Evolutionary conservation across 1,140 invertebrate genomes (phyloP).

Genomic region (Drosophila mojavensis): DNA sequence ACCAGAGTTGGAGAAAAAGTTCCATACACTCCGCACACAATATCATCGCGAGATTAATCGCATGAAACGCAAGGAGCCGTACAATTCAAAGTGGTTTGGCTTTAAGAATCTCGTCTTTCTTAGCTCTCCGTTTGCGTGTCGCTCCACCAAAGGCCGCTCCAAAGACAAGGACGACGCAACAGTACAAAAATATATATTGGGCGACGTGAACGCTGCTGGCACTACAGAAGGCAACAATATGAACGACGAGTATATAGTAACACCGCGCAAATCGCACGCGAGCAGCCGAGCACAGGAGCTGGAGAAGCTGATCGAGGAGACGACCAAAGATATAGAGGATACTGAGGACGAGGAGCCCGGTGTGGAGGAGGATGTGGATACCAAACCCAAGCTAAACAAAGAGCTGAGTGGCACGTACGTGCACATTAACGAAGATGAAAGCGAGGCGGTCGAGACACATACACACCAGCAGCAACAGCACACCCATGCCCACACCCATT

Average conservation of each 20-base stretch:
- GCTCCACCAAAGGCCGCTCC: conserved; percentile 67
- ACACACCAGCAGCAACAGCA: conserved; percentile 52
- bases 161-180: conserved; percentile 62
- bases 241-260: conserved; percentile 69
- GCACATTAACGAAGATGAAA: conserved; percentile 52
- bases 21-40: conserved; percentile 79
- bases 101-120: conserved; percentile 80
- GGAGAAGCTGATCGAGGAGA: conserved; percentile 82
- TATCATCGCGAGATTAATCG: conserved; percentile 83
- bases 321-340: conserved; percentile 83
- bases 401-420: conserved; percentile 55
- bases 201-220: conserved; percentile 47
- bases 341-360: conserved; percentile 63
- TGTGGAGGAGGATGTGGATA: conserved; percentile 53
- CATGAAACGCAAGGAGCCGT: conserved; percentile 81
- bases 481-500: conserved; percentile 4
- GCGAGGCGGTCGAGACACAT: conserved; percentile 52
- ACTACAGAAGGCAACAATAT: conserved; percentile 46
- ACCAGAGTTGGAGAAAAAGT: conserved; percentile 80
- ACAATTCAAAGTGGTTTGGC: conserved; percentile 83
- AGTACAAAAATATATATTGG: conserved; percentile 64
- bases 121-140: conserved; percentile 78
- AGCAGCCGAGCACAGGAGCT: conserved; percentile 69
- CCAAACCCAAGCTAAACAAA: conserved; percentile 67
- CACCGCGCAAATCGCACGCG: conserved; percentile 55